These are phyloP conservation scores for Carcina quercana DNA, from an alignment of 2,888 invertebrate genomes.

Conservation along the genomic window DNA sequence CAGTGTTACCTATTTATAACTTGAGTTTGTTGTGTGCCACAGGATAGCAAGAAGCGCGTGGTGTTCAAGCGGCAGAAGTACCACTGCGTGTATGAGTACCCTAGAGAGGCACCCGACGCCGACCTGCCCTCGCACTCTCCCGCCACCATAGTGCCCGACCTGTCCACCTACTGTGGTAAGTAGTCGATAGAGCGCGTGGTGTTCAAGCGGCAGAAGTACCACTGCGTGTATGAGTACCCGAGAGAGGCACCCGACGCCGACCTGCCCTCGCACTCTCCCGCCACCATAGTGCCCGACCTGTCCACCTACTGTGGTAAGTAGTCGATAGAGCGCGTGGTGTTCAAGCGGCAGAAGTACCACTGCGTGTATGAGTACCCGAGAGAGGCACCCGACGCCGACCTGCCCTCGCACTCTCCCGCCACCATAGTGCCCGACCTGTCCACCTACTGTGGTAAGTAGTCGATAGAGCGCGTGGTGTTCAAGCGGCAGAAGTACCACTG, in stretches of 20 bases:
- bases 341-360: constrained; percentile 88
- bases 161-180: constrained; percentile 72
- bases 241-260: constrained; percentile 75
- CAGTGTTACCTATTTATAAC: not conserved
- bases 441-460: no score
- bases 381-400: constrained; percentile 71
- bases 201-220: constrained; percentile 89
- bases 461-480: constrained; percentile 86
- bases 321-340: constrained; percentile 85
- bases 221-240: constrained; percentile 89
- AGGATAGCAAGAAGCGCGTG: constrained; percentile 81
- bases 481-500: constrained; percentile 89
- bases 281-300: constrained; percentile 59
- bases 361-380: constrained; percentile 90
- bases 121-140: constrained; percentile 46
- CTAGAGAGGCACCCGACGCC: constrained; percentile 76
- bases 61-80: constrained; percentile 89
- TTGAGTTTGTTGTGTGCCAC: constrained; percentile 12
- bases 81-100: constrained; percentile 90
- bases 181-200: constrained; percentile 81
- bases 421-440: no score
- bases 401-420: no score
- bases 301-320: constrained; percentile 71
- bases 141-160: constrained; percentile 56
- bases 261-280: constrained; percentile 41